Evolutionary conservation across 1,140 invertebrate species (phyloP), one percentile per base, ranked within the genome.

Genomic region (Ceratina australensis): DNA sequence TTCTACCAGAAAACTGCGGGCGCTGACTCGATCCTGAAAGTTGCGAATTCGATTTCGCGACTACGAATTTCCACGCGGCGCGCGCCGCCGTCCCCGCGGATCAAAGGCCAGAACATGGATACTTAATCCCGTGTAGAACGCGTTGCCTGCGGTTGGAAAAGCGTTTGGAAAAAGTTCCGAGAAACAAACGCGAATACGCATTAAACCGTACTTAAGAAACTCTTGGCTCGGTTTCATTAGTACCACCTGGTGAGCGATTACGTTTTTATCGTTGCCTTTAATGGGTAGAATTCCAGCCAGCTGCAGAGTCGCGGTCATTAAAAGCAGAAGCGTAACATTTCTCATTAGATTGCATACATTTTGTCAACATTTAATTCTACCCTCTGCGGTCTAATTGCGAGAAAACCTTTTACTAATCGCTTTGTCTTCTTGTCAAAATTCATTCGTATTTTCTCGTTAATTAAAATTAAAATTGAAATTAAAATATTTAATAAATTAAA

Each of bases 41-140:
- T 56, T 47, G 61, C 28, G 42, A 65, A 56, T 74, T 74, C 20
- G 63, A 74, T 74, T 65, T 24, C 15, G 33, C 20, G n/a, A 42
- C 33, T 18, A 24, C 20, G 26, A 42, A 68, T 68, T 42, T 42
- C 33, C 33, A 33, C 42, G n/a, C n/a, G n/a, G n/a, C n/a, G n/a
- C n/a, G n/a, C n/a, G n/a, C n/a, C n/a, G n/a, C 15, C 20, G 10
- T 16, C 24, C 2, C 24, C 13, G 15, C 20, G 4, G 4, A 24
- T 42, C 33, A 42, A 10, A 8, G 10, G 16, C 13, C n/a, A 28
- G 7, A 61, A 42, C n/a, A 61, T 42, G 24, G 28, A 76, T 60
- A 10, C 22, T 61, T 69, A 15, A 50, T 24, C 0, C 0, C 0
- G 0, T 4, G 10, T 26, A 56, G 10, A 68, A 57, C 24, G 10